These are phyloP conservation scores for Pimpla rufipes DNA, from an alignment of 2,888 invertebrate species.

Conservation along the genomic window DNA sequence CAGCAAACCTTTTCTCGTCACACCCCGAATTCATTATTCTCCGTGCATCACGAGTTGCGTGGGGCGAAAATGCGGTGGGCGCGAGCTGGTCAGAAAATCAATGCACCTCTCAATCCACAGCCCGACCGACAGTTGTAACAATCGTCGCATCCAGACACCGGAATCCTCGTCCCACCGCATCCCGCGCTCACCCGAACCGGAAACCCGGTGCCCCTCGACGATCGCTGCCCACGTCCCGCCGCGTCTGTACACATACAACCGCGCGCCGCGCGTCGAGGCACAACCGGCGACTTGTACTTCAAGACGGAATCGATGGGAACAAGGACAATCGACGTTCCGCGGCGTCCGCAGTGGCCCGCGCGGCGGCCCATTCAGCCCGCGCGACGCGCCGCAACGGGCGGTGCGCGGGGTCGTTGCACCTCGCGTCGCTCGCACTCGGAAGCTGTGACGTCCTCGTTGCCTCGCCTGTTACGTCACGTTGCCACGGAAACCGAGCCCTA, in stretches of 20 bases:
- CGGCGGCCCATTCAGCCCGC: conserved; percentile 77
- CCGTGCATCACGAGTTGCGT: too few species aligned
- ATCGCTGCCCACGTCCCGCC: too few species aligned
- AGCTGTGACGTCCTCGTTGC: conserved; percentile 77
- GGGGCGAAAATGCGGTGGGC: neutral
- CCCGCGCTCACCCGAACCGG: too few species aligned
- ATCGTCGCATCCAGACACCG: too few species aligned
- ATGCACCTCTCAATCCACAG: too few species aligned
- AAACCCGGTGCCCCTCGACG: too few species aligned
- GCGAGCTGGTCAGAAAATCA: too few species aligned
- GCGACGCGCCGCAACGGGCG: conserved; percentile 61
- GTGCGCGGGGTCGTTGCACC: conserved; percentile 76
- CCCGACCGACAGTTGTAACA: too few species aligned
- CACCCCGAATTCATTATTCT: too few species aligned
- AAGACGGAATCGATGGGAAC: conserved; percentile 70
- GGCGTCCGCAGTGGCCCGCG: conserved; percentile 54
- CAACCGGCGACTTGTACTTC: conserved; percentile 26
- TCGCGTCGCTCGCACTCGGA: conserved; percentile 27
- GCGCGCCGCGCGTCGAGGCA: neutral
- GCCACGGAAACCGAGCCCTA: conserved; percentile 75
- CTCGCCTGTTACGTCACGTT: conserved; percentile 80
- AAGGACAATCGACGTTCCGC: conserved; percentile 75
- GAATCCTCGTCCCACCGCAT: too few species aligned
- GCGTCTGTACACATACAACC: neutral
- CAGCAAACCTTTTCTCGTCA: too few species aligned